A percentile compares a stretch with the other conserved stretches of the same genome.
phyloP scores from a whole-genome alignment of 2,888 invertebrate species.

The Eustalomyia histrio region DNA sequence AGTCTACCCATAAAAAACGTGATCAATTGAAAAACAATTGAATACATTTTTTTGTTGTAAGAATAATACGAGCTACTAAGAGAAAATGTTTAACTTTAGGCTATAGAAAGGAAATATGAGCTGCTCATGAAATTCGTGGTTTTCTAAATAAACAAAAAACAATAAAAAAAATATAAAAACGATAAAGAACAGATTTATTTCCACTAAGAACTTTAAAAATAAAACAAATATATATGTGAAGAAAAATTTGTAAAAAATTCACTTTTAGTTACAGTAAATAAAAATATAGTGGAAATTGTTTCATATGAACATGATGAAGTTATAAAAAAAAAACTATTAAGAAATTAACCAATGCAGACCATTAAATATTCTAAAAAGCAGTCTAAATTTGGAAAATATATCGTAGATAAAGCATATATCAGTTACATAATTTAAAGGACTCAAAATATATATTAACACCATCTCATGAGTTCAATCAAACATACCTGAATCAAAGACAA shows the following conservation, averaged over 20 bases:
- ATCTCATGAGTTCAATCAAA: too few relatives aligned
- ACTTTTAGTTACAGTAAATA: not conserved
- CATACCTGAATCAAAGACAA: too few relatives aligned
- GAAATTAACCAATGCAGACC: too few relatives aligned
- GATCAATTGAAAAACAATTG: conserved; percentile 28
- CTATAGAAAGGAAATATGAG: not conserved
- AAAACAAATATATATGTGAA: not conserved
- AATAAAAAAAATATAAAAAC: conserved; percentile 5
- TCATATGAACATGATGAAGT: too few relatives aligned
- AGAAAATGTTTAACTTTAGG: not conserved
- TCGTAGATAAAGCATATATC: too few relatives aligned
- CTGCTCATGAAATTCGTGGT: conserved; percentile 32
- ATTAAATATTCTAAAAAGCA: too few relatives aligned
- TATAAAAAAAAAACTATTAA: too few relatives aligned
- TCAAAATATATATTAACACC: too few relatives aligned
- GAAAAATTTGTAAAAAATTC: not conserved
- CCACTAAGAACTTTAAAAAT: not conserved
- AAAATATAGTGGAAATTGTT: too few relatives aligned
- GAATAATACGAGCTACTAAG: not conserved
- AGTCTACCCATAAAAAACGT: conserved; percentile 15
- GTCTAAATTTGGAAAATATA: too few relatives aligned
- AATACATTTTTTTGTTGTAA: not conserved
- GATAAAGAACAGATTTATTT: conserved; percentile 10
- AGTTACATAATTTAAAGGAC: too few relatives aligned
- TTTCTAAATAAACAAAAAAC: not conserved